Base-by-base conservation (phyloP, 2,113 vertebrate genomes). In the Eurystomus gularis region DNA sequence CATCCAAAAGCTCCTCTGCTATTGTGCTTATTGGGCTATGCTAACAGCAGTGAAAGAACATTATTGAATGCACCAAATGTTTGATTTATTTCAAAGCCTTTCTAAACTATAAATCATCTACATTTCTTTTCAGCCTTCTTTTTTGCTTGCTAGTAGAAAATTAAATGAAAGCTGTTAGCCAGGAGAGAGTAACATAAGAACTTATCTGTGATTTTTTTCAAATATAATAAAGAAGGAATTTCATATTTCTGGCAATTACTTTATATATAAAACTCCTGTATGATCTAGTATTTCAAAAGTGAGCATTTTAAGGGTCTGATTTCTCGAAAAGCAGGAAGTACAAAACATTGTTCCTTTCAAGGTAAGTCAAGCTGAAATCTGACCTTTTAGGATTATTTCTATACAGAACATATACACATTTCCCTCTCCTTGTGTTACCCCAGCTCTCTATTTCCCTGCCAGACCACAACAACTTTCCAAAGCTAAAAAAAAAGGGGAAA, bases 61-160 rank as follows among this genome's bases (percentile, higher is more conserved):
- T 46, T 82, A 73, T 10, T 92, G 42, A 83, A 83, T 42, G 24
- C 69, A 81, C 18, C 17, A 86, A 93, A 83, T 17, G 31, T 78
- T 88, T 82, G 44, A 61, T 72, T 84, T 76, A 65, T 93, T 94
- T 95, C 80, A 95, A 90, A 78, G 52, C 12, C 60, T 64, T 94
- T 86, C 35, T 75, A 79, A 94, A 75, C 17, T 54, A 40, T 44
- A 82, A 78, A 78, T 92, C 35, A 64, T 64, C 42, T 62, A 17
- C 11, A 9, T 57, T 35, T 80, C 51, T 55, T 82, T 78, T 73
- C 68, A 75, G 37, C 11, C 19, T 83, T 92, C 78, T 86, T 44
- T 64, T 79, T 65, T 40, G 20, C 42, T 83, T 88, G 33, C 33
- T 83, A 51, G 39, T 46, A 77, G 66, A 91, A 75, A 82, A 79